Base-by-base conservation (phyloP, 2,797 vertebrate species). In the Pangasius krempfi region DNA sequence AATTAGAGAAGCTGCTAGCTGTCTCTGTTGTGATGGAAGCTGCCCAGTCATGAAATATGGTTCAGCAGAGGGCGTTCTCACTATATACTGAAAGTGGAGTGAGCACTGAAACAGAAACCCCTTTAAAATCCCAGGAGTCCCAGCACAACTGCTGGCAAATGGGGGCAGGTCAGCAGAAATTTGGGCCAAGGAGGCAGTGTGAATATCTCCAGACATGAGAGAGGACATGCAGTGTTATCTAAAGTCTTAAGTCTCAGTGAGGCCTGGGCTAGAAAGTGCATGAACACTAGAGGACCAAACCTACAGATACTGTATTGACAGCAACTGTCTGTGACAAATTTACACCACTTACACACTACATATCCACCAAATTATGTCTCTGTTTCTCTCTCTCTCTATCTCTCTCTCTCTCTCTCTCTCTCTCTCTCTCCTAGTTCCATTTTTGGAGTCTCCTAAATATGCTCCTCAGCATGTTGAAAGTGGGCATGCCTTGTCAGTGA, bases 371-470 rank as follows among this genome's bases (percentile, higher is more conserved):
- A 70, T 37, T 37, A n/a, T n/a, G n/a, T n/a, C n/a, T n/a, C n/a
- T n/a, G n/a, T n/a, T n/a, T n/a, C n/a, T n/a, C n/a, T n/a, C n/a
- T n/a, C n/a, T n/a, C n/a, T n/a, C n/a, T n/a, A n/a, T n/a, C n/a
- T 79, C 27, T 79, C 22, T 82, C 20, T 37, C 33, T 58, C 4
- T 60, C 2, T 81, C 27, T 60, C 82, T 78, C 68, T 85, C 60
- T 4, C 27, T 80, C 13, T 84, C 83, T 54, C n/a, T 44, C 37
- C 40, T 93, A 98, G 97, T 98, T 87, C 97, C 97, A 62, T 98
- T 98, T 93, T 95, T 98, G 94, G 97, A 98, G 93, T 97, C 97
- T 16, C 98, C 98, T 27, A 97, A 97, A 94, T 97, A 97, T 0
- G 96, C 95, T 37, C 94, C 96, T 90, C 96, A 95, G 91, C 94